These are phyloP conservation scores for Phaonia tiefii DNA, from an alignment of 2,888 invertebrate genomes.

Conservation along the genomic window DNA sequence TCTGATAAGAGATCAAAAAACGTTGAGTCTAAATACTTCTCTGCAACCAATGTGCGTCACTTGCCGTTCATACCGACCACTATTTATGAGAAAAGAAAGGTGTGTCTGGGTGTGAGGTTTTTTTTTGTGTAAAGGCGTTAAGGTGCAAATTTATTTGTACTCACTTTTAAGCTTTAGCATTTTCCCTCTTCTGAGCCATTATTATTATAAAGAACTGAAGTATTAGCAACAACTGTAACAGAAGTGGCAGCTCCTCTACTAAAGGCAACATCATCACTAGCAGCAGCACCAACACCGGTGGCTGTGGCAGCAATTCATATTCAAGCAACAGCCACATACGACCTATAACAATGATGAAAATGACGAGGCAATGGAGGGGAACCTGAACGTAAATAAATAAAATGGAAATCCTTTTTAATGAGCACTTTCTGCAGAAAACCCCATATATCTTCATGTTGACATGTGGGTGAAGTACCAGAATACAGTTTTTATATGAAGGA, in stretches of 20 bases:
- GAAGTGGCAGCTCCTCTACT: too few relatives aligned
- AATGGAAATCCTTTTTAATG: slow-evolving; percentile 65
- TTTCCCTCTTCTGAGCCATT: slow-evolving; percentile 42
- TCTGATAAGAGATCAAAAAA: too few relatives aligned
- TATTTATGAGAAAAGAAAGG: background rate
- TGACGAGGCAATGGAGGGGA: background rate
- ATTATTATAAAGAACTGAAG: slow-evolving; percentile 55
- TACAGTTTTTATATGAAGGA: background rate
- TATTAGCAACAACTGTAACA: slow-evolving; percentile 49
- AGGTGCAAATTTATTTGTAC: slow-evolving; percentile 63
- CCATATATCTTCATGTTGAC: slow-evolving; percentile 58
- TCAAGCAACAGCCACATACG: too few relatives aligned
- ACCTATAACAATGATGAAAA: background rate
- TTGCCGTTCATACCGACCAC: background rate
- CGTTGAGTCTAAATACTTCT: too few relatives aligned
- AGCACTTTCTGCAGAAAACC: slow-evolving; percentile 54
- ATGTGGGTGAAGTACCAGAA: slow-evolving; percentile 54
- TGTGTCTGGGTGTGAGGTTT: background rate
- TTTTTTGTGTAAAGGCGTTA: slow-evolving; percentile 53
- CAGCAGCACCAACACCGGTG: background rate
- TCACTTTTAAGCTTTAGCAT: slow-evolving; percentile 48
- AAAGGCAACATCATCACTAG: too few relatives aligned
- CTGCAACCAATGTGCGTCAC: too few relatives aligned
- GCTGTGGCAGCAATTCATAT: too few relatives aligned
- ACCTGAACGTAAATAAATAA: slow-evolving; percentile 46